Base-by-base conservation (phyloP, 2,888 invertebrate genomes). In the Habrosyne pyritoides region DNA sequence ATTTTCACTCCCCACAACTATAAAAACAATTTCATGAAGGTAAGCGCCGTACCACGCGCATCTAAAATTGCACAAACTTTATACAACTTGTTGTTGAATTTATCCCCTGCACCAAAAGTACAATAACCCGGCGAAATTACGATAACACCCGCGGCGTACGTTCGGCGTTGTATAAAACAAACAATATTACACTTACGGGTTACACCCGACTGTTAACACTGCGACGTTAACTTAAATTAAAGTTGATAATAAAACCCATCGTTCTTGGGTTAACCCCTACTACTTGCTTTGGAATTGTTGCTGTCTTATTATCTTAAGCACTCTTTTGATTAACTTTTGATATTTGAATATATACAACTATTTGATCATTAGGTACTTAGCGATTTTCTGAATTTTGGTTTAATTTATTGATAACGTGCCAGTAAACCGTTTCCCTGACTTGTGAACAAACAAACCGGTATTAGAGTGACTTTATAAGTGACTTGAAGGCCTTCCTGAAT, bases 151-250 rank as follows among this genome's bases (percentile, higher is more conserved):
- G 30, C 47, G 3, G 53, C 47, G 47, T 53, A 47, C 22, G 47
- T 51, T 48, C n/a, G 14, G 47, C 21, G 10, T 28, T 22, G 46
- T 33, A 51, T 56, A 59, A 60, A 62, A 62, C 69, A 57, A 66
- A 63, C 69, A 59, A 56, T 65, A 69, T 60, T 57, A 60, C 69
- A 63, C 69, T 69, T 56, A 62, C 61, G 54, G 54, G 54, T 49
- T 30, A 49, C 22, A 49, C 49, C 26, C 33, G 21, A 52, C 60
- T 57, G 66, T 61, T 61, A 48, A 50, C 51, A 47, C 50, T 47
- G 21, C 30, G 54, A 63, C 62, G 68, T 62, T 56, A 64, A 72
- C 71, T 72, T 70, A 67, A 73, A 75, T 73, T 75, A 72, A 71
- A 73, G 64, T 68, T 65, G 53, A 60, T 56, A 55, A 63, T 75